Evolutionary conservation across 2,888 invertebrate genomes (phyloP).

Genomic region (Camponotus fellah): DNA sequence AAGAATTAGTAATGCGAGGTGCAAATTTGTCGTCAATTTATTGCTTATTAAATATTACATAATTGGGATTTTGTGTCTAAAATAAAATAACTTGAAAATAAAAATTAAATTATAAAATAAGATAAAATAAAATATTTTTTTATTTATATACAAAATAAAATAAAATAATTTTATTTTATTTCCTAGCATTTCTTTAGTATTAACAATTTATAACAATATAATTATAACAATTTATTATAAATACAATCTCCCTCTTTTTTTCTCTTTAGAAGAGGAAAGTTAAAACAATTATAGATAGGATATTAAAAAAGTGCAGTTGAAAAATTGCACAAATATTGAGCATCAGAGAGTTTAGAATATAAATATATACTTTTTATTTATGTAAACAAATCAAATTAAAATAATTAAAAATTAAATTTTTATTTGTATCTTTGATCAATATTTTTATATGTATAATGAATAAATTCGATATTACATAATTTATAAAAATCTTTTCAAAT

Average conservation of each 20-base stretch:
- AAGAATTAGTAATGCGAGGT: neutral
- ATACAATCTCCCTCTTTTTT: neutral
- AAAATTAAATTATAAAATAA: neutral
- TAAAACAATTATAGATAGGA: neutral
- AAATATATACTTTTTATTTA: neutral
- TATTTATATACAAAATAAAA: neutral
- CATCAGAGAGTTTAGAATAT: neutral
- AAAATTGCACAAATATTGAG: neutral
- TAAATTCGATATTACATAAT: constrained; percentile 2
- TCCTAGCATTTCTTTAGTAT: neutral
- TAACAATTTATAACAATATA: neutral
- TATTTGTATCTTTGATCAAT: neutral
- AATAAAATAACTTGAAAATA: constrained; percentile 16
- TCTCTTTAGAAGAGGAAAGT: neutral
- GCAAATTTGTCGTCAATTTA: constrained; percentile 12
- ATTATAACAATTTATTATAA: neutral
- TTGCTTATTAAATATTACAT: constrained; percentile 7
- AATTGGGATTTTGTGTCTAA: neutral
- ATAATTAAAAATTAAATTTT: neutral
- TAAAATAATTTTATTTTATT: neutral
- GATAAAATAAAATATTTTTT: neutral
- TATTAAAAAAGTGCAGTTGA: neutral
- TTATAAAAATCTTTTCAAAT: constrained; percentile 47
- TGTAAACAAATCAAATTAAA: neutral
- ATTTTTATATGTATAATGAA: neutral